Percentiles rank a stretch among this genome's conserved stretches.
These are phyloP conservation scores for Petrocephalus schoutedeni DNA, from an alignment of 2,797 vertebrate genomes.

Conservation along the genomic window DNA sequence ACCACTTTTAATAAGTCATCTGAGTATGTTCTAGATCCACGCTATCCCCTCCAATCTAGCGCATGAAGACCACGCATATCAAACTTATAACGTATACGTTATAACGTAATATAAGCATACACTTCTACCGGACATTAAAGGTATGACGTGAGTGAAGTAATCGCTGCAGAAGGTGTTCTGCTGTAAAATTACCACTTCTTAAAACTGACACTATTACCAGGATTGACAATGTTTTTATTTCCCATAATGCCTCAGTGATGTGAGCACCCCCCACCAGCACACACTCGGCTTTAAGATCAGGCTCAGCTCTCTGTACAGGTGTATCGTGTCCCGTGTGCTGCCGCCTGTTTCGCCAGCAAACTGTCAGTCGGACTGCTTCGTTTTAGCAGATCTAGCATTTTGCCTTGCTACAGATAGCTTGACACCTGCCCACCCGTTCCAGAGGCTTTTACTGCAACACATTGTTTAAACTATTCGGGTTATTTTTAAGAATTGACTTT, in stretches of 20 bases:
- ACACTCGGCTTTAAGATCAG: background rate
- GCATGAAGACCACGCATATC: constrained; percentile 32
- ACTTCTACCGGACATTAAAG: constrained; percentile 42
- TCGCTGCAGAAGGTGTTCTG: constrained; percentile 18
- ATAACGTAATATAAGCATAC: constrained; percentile 25
- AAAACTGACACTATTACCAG: constrained; percentile 17
- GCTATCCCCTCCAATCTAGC: background rate
- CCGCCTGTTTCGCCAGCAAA: background rate
- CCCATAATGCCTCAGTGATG: background rate
- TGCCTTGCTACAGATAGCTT: background rate
- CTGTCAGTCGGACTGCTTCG: background rate
- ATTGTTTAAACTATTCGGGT: constrained; percentile 4
- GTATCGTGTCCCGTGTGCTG: background rate
- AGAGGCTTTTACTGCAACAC: background rate
- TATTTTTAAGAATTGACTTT: background rate
- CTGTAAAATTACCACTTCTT: constrained; percentile 35
- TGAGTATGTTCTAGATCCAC: background rate
- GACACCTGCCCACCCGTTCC: background rate
- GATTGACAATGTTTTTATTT: constrained; percentile 27
- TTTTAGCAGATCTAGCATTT: background rate
- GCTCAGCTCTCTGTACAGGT: background rate
- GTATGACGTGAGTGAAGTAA: constrained; percentile 26
- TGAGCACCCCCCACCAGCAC: background rate
- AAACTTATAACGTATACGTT: background rate
- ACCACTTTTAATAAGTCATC: background rate